These are phyloP conservation scores for Beroe ovata DNA, from an alignment of 37 sponge, comb jelly and placozoan genomes.

Conservation along the genomic window DNA sequence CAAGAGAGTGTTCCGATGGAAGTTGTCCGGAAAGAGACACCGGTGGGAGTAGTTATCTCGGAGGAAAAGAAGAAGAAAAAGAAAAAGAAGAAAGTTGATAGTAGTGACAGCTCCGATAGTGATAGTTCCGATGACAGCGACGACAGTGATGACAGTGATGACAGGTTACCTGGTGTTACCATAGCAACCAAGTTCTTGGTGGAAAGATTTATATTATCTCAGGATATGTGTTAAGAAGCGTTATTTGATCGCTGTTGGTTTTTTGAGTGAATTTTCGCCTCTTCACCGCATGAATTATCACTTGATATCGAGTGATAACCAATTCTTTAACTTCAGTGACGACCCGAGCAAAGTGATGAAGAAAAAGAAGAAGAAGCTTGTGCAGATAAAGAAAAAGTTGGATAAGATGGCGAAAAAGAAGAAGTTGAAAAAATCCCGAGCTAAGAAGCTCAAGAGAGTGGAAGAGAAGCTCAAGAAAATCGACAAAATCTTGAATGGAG, in stretches of 20 bases:
- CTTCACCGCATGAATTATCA: no score
- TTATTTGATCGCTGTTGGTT: no score
- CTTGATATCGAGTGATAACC: not conserved
- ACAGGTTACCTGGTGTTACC: constrained; percentile 49
- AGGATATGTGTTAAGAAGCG: no score
- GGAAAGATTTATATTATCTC: no score
- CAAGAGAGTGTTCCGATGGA: not conserved
- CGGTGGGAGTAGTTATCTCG: not conserved
- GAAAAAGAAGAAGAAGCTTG: constrained; percentile 46
- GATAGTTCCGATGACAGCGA: constrained; percentile 45
- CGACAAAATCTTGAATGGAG: constrained; percentile 53
- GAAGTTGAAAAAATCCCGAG: constrained; percentile 59
- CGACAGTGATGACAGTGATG: not conserved
- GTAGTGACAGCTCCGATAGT: constrained; percentile 10
- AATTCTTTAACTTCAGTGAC: constrained; percentile 20
- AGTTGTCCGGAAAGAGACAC: not conserved
- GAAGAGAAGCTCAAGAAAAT: constrained; percentile 52
- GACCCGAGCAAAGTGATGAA: not conserved
- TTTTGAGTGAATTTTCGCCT: no score
- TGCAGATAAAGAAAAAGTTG: constrained; percentile 40
- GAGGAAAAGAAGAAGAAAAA: constrained; percentile 55
- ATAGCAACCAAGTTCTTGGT: no score
- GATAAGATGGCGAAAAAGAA: constrained; percentile 54
- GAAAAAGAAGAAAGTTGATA: constrained; percentile 50
- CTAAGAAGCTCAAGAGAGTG: constrained; percentile 44